Evolutionary conservation across 2,113 vertebrate genomes (phyloP), one percentile per base, ranked within the genome.

Genomic region (Dipodomys ordii): DNA sequence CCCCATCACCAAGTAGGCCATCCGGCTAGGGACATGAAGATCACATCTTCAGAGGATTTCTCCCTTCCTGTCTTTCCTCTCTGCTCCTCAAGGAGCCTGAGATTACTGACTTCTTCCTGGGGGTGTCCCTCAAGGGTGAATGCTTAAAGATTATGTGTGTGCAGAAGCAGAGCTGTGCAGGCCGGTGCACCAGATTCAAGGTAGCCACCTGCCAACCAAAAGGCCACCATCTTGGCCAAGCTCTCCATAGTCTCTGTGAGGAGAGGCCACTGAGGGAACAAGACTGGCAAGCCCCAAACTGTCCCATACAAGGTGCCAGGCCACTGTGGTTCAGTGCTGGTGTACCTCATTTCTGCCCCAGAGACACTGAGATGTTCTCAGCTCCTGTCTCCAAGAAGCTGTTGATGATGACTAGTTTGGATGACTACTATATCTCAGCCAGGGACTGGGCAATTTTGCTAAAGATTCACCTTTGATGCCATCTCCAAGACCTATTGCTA

Each of bases 401-500:
- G 95, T 98, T 99, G 95, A 99, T 99, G 99, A 99, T 99, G 99
- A 99, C 99, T 0, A 99, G 99, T 28, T 99, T 99, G 0, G 99
- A 99, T 0, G 99, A 99, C 87, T 99, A 99, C 96, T 99, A 99
- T 97, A 99, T 99, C 0, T 99, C 99, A 0, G 99, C 99, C 7
- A 98, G 99, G 92, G 99, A 0, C 98, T 99, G 0, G 99, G 99
- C 96, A 99, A 99, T 98, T 99, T 99, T 0, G 99, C 99, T 28
- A 99, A 99, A 98, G 99, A 99, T 11, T 18, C 95, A 99, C 99
- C 68, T 99, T 99, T 23, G 99, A 99, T 83, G 99, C 99, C 92
- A 99, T 99, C 97, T 99, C 99, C 2, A 99, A 99, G 98, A 99
- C 99, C 1, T 99, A 99, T 98, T 99, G 99, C 96, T 99, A 99